These are phyloP conservation scores for Noctua comes DNA, from an alignment of 2,888 invertebrate species.

Conservation along the genomic window DNA sequence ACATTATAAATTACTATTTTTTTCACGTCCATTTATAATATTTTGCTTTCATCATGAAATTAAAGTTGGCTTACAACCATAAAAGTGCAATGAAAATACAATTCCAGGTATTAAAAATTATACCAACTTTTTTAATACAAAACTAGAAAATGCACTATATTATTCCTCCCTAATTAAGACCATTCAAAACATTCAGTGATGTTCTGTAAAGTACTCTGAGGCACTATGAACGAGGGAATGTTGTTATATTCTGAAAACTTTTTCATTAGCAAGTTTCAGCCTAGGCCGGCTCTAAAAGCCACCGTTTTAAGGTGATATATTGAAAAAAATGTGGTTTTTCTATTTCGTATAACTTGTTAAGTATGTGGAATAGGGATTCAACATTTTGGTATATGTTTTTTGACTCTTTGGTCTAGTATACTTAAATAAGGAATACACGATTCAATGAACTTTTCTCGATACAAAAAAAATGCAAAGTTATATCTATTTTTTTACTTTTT, in stretches of 20 bases:
- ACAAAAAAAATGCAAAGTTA: too few relatives aligned
- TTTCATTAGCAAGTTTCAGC: constrained; percentile 53
- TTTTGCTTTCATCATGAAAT: neutral
- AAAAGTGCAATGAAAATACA: neutral
- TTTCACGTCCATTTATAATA: neutral
- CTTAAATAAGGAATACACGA: too few relatives aligned
- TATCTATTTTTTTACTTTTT: too few relatives aligned
- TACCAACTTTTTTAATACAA: neutral
- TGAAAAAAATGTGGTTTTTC: too few relatives aligned
- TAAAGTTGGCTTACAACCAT: neutral
- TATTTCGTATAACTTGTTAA: too few relatives aligned
- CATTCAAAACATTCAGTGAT: constrained; percentile 38
- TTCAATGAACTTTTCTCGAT: too few relatives aligned
- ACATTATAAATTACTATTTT: neutral
- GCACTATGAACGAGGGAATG: constrained; percentile 27
- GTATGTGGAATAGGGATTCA: too few relatives aligned
- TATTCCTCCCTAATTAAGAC: constrained; percentile 18
- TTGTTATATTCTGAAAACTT: constrained; percentile 52
- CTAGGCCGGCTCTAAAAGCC: constrained; percentile 48
- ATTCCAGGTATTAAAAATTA: neutral
- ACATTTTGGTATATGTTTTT: too few relatives aligned
- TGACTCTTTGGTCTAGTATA: too few relatives aligned
- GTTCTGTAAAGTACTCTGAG: constrained; percentile 31
- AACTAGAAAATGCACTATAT: neutral
- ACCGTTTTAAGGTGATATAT: too few relatives aligned